Evolutionary conservation across 2,797 vertebrate species (phyloP), one percentile per base, ranked within the genome.

Genomic region (Selene dorsalis): DNA sequence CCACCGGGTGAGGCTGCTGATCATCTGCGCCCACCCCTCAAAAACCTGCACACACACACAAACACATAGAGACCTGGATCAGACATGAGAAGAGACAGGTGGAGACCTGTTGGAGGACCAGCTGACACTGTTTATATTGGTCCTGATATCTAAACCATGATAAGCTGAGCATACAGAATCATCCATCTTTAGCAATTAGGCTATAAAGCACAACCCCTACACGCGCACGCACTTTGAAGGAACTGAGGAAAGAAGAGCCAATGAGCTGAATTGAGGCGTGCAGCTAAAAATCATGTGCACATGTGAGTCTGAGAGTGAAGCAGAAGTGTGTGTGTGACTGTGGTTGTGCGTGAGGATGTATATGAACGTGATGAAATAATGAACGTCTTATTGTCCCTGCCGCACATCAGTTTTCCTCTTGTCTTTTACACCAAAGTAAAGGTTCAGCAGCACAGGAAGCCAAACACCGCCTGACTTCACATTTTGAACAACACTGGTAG

Each of bases 171-270:
- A 70, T 7, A 73, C 22, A 77, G 53, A 72, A 52, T 65, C 75
- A 81, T 85, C 80, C 58, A 70, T 89, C 83, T 61, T 45, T 47
- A 57, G 67, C 26, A 67, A 77, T 79, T 62, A 77, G 65, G 32
- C 64, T 68, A 45, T 22, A 52, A 48, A 52, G 14, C 61, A 59
- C 60, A 41, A 68, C 26, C 67, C 45, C 82, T 24, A 73, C 57
- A 52, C 45, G 56, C 20, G 43, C 3, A 79, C 6, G 8, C 68
- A 63, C 70, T 38, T 63, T 71, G 73, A 50, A 80, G 61, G 47
- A 57, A 11, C 26, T 50, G 56, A 64, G 56, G 53, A 85, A 85
- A 81, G 68, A 82, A 86, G 72, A 91, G 74, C 83, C 80, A 88
- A 83, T 62, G 67, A 88, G 57, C 80, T 59, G 63, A 80, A 78